Percentiles rank a stretch among this genome's conserved stretches.
These are phyloP conservation scores for Abrostola tripartita DNA, from an alignment of 2,888 invertebrate genomes.

Conservation along the genomic window DNA sequence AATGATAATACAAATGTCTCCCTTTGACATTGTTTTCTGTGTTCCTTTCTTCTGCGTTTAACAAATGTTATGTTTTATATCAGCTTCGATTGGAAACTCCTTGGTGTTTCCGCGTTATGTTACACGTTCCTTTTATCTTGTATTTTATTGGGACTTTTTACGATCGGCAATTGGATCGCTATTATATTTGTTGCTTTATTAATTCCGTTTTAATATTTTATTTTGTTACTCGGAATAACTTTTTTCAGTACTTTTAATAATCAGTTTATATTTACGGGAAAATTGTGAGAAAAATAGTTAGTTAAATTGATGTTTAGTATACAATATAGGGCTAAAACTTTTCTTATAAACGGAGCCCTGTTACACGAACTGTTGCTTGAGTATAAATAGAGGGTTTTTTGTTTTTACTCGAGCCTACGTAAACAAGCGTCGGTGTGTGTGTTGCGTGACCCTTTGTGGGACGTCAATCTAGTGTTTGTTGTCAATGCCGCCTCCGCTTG, in stretches of 20 bases:
- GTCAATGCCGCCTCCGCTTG: too few species aligned
- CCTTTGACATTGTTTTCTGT: slow-evolving; percentile 41
- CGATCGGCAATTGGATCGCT: slow-evolving; percentile 32
- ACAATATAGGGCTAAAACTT: slow-evolving; percentile 54
- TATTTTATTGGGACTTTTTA: slow-evolving; percentile 41
- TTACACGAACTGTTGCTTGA: slow-evolving; percentile 19
- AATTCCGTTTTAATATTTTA: not conserved
- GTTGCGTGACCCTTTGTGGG: not conserved
- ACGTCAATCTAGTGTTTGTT: too few species aligned
- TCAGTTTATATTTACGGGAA: too few species aligned
- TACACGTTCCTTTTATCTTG: slow-evolving; percentile 38
- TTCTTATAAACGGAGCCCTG: slow-evolving; percentile 46
- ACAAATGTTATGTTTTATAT: slow-evolving; percentile 52
- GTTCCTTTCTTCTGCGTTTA: slow-evolving; percentile 39
- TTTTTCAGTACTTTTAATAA: not conserved
- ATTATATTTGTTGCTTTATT: slow-evolving; percentile 10
- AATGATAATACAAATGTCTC: slow-evolving; percentile 45
- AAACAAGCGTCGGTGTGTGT: slow-evolving; percentile 7
- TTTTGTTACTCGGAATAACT: not conserved
- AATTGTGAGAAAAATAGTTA: too few species aligned
- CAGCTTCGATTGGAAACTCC: slow-evolving; percentile 40
- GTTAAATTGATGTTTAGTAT: too few species aligned
- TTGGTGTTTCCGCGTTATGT: slow-evolving; percentile 33
- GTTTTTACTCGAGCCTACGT: slow-evolving; percentile 30
- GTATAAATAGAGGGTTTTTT: slow-evolving; percentile 17